These are phyloP conservation scores for Psephotus haematonotus DNA, from an alignment of 2,113 vertebrate species.

Conservation along the genomic window DNA sequence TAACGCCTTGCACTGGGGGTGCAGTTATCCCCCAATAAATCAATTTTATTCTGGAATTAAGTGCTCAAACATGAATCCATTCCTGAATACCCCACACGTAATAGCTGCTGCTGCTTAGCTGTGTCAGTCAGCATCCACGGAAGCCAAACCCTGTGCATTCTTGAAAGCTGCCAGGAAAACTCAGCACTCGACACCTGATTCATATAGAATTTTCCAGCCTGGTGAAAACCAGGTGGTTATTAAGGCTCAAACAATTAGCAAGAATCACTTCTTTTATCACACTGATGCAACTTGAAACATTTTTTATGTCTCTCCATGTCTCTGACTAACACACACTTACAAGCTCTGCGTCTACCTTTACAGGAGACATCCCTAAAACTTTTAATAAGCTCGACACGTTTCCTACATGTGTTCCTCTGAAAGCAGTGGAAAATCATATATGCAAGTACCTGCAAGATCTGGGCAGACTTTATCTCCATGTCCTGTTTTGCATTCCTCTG, in stretches of 20 bases:
- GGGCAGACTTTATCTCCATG: neutral
- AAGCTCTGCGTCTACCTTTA: neutral
- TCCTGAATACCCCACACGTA: neutral
- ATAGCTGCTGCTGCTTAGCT: neutral
- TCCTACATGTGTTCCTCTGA: neutral
- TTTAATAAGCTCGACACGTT: neutral
- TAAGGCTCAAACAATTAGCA: neutral
- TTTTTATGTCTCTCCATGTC: neutral
- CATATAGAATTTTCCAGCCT: neutral
- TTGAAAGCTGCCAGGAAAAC: constrained; percentile 4
- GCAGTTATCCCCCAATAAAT: constrained; percentile 3
- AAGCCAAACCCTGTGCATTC: neutral
- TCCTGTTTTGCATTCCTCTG: neutral
- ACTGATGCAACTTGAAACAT: neutral
- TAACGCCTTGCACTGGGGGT: neutral
- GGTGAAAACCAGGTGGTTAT: neutral
- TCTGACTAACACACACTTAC: neutral
- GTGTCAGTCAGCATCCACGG: neutral
- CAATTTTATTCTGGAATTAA: constrained; percentile 4
- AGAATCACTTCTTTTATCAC: neutral
- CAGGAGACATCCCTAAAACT: neutral
- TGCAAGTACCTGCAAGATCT: neutral
- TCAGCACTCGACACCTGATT: neutral
- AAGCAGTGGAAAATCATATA: neutral
- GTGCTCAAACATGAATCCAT: neutral